Base-by-base conservation (phyloP, 2,888 invertebrate species). In the Dicranocentrus wangi region DNA sequence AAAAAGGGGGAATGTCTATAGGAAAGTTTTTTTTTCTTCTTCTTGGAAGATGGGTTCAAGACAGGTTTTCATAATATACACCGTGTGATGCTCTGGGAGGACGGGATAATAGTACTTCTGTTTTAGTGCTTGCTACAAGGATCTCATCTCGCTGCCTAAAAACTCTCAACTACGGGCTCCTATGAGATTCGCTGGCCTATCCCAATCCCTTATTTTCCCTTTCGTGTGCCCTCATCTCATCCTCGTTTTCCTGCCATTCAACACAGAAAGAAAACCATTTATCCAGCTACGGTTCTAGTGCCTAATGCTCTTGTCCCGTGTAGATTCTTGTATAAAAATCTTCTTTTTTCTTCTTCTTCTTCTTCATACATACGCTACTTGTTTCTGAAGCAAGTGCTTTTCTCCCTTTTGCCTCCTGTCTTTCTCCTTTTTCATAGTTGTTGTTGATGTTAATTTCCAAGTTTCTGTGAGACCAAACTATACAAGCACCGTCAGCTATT, bases 161-260 rank as follows among this genome's bases (percentile, higher is more conserved):
- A 10, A 17, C 25, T 58, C 21, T n/a, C 51, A 63, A 72, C 77
- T 77, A 65, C 68, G 73, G 63, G 78, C 73, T 78, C 78, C 73
- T 79, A 42, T 55, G 78, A 78, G 78, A 82, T 61, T 82, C 58
- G 79, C 79, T 82, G 82, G 75, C 77, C 72, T 82, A 78, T 82
- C 82, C 78, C 78, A 78, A 78, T 71, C 63, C 70, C 63, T 63
- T 78, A 78, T 78, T 71, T 78, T 78, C 65, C 43, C 53, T 70
- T 70, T 43, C 70, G 63, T 39, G 53, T 71, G 55, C 70, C 65
- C 70, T 78, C 70, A 65, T 70, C 70, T 61, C 69, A 69, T 69
- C 70, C 71, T 71, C 65, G 42, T 65, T 63, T 19, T 63, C 39
- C 23, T 65, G 58, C 75, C 66, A 68, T 76, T 68, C 75, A 76